Evolutionary conservation across 2,113 vertebrate genomes (phyloP).

Genomic region (Rhineura floridana): DNA sequence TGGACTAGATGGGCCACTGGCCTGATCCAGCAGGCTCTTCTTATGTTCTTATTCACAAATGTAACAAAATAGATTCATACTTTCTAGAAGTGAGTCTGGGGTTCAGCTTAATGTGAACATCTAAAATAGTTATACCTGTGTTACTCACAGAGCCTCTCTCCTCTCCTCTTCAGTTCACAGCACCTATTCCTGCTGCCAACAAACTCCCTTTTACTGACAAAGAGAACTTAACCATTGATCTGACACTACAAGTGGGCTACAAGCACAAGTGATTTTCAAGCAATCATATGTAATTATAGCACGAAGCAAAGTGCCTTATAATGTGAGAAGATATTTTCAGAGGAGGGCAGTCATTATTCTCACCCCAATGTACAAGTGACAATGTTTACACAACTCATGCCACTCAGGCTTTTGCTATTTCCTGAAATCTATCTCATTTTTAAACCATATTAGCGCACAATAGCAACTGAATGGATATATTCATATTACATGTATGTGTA

Average conservation of each 20-base stretch:
- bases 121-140: background rate
- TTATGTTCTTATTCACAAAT: no score
- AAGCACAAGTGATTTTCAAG: slow-evolving; percentile 55
- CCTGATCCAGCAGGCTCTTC: no score
- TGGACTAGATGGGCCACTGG: no score
- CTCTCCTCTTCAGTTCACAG: slow-evolving; percentile 16
- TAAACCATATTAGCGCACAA: slow-evolving; percentile 26
- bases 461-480: no score
- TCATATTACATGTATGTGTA: no score
- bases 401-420: slow-evolving; percentile 42
- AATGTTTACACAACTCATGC: slow-evolving; percentile 42
- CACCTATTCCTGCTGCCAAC: slow-evolving; percentile 32
- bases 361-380: slow-evolving; percentile 27
- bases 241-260: slow-evolving; percentile 43
- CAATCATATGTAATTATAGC: slow-evolving; percentile 58
- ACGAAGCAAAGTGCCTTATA: slow-evolving; percentile 50
- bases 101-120: no score
- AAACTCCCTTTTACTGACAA: slow-evolving; percentile 13
- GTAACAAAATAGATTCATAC: no score
- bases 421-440: slow-evolving; percentile 32
- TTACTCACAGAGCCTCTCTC: background rate
- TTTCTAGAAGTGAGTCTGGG: no score
- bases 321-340: slow-evolving; percentile 59
- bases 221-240: slow-evolving; percentile 27
- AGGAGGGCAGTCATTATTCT: slow-evolving; percentile 52